A percentile compares a stretch with the other conserved stretches of the same genome.
phyloP scores from a whole-genome alignment of 2,797 vertebrate species.

The Hephaestus fuliginosus region DNA sequence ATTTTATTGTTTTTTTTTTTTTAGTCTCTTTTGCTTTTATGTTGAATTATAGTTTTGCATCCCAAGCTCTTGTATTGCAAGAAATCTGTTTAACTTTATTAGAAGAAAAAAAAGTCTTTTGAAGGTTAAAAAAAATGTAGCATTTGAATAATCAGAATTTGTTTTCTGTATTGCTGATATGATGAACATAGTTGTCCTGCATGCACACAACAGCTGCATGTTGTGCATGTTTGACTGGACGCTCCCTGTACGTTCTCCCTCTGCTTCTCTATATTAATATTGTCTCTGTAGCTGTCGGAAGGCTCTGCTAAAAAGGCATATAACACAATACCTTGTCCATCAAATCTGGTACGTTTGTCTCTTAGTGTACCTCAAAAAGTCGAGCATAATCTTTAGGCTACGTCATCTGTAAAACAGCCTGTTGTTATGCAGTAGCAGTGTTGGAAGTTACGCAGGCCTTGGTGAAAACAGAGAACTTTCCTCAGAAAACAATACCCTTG shows the following conservation, averaged over 20 bases:
- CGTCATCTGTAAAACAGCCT: slow-evolving; percentile 46
- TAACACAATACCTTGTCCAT: slow-evolving; percentile 59
- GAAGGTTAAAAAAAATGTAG: slow-evolving; percentile 77
- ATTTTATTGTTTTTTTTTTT: slow-evolving; percentile 36
- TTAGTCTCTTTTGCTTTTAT: slow-evolving; percentile 43
- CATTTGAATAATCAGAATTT: slow-evolving; percentile 74
- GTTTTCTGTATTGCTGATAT: slow-evolving; percentile 71
- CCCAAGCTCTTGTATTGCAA: slow-evolving; percentile 62
- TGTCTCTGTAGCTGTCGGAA: slow-evolving; percentile 61
- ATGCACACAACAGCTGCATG: slow-evolving; percentile 83
- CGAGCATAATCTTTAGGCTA: slow-evolving; percentile 37
- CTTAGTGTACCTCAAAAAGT: slow-evolving; percentile 52
- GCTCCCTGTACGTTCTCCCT: slow-evolving; percentile 51
- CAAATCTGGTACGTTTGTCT: slow-evolving; percentile 59
- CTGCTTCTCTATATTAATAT: slow-evolving; percentile 73
- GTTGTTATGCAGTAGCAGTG: slow-evolving; percentile 54
- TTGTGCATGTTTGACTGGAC: slow-evolving; percentile 75
- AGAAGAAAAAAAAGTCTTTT: slow-evolving; percentile 48
- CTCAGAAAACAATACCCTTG: slow-evolving; percentile 32
- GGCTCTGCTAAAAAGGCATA: slow-evolving; percentile 41
- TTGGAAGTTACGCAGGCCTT: slow-evolving; percentile 38
- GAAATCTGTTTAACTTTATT: slow-evolving; percentile 64
- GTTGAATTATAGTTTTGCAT: slow-evolving; percentile 72
- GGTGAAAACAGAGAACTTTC: slow-evolving; percentile 34
- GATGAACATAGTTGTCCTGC: slow-evolving; percentile 76